Evolutionary conservation across 2,113 vertebrate genomes (phyloP).

Genomic region (Tychaedon coryphoeus): DNA sequence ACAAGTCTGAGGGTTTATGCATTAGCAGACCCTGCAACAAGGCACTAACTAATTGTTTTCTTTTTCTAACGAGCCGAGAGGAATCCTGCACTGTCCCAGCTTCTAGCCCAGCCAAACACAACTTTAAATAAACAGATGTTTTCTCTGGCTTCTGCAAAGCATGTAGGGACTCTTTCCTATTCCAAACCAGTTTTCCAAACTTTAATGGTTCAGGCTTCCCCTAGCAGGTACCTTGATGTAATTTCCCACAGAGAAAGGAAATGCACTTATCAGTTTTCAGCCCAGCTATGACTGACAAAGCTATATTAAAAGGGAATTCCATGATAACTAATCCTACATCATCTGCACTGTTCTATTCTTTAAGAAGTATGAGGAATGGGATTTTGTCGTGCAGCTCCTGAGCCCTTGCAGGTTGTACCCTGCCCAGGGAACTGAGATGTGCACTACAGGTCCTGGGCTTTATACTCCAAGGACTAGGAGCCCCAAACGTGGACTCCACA

Average conservation of each 20-base stretch:
- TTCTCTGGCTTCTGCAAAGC: neutral
- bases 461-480: neutral
- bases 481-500: neutral
- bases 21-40: neutral
- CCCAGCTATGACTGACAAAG: neutral
- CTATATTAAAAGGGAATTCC: neutral
- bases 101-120: neutral
- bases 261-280: neutral
- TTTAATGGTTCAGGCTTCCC: neutral
- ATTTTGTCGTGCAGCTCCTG: neutral
- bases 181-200: neutral
- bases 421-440: neutral
- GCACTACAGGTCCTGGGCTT: accelerated
- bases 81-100: neutral
- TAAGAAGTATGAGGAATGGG: neutral
- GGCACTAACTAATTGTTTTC: neutral
- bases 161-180: neutral
- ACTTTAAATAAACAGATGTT: neutral
- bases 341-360: neutral
- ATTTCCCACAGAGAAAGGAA: neutral
- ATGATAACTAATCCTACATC: neutral
- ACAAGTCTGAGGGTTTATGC: neutral
- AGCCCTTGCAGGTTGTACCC: neutral
- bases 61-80: neutral
- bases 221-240: neutral